Evolutionary conservation across 2,113 vertebrate species (phyloP).

Genomic region (Megalops atlanticus): DNA sequence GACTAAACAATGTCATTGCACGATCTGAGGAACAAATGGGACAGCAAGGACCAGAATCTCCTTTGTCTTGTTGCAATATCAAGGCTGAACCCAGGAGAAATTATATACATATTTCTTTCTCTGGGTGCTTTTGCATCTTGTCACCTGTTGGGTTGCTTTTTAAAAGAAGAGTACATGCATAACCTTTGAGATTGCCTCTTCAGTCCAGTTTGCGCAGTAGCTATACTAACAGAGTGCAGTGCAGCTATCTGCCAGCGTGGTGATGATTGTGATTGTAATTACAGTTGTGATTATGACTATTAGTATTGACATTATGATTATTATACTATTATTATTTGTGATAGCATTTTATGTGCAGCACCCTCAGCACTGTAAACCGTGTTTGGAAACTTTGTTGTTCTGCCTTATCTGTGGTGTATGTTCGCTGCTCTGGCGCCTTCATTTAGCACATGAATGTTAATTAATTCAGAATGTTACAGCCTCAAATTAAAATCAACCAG

Average conservation of each 20-base stretch:
- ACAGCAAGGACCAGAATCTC: not conserved
- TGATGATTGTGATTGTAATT: constrained; percentile 5
- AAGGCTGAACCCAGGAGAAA: not conserved
- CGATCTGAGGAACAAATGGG: too few relatives aligned
- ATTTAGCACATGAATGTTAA: constrained; percentile 31
- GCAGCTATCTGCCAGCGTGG: not conserved
- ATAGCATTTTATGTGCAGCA: not conserved
- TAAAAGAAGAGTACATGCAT: not conserved
- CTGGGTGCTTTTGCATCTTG: not conserved
- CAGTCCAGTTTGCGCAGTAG: not conserved
- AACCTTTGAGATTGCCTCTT: not conserved
- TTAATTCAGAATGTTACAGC: constrained; percentile 41
- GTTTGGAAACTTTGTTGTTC: constrained; percentile 25
- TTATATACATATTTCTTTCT: not conserved
- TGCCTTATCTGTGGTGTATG: constrained; percentile 25
- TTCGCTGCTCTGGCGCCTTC: constrained; percentile 18
- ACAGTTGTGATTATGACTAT: constrained; percentile 13
- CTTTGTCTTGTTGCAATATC: not conserved
- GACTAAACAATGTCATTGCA: too few relatives aligned
- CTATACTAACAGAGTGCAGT: too few relatives aligned
- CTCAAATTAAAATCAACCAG: constrained; percentile 34
- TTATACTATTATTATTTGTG: constrained; percentile 14
- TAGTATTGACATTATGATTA: constrained; percentile 7
- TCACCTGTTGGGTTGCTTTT: not conserved
- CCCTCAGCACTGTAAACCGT: not conserved